Base-by-base conservation (phyloP, 2,797 vertebrate species). In the Macropodus opercularis region DNA sequence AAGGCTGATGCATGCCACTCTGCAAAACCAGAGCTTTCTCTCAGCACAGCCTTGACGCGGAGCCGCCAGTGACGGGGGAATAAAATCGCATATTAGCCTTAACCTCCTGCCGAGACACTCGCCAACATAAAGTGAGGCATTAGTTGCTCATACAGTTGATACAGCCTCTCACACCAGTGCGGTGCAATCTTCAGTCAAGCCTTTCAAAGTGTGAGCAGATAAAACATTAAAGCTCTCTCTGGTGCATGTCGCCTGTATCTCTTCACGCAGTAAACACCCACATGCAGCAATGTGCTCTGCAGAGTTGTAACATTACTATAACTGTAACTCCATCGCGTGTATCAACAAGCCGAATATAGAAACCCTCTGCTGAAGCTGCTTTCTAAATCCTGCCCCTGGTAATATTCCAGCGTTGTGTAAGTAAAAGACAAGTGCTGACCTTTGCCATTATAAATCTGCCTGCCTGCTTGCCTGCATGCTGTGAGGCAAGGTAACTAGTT, bases 391-490 rank as follows among this genome's bases (percentile, higher is more conserved):
- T 68, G 75, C 76, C 82, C 62, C 35, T 35, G 47, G 84, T 79
- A 71, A 84, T 71, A 76, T 71, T 72, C 59, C 31, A 50, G 64
- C 24, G 44, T 73, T 86, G 72, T 82, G 69, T 70, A 70, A 63
- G 63, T 77, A 62, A 73, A 79, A 70, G 72, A 80, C 65, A 86
- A 83, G 82, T 84, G 85, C 85, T 85, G 86, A 91, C 86, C 89
- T 85, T 87, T 86, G 88, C 82, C 84, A 85, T 88, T 82, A 81
- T 86, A 89, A 89, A 90, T 90, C 51, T 87, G 84, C 87, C 69
- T 71, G 71, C 62, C 54, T 84, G 79, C 81, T 58, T 18, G 18
- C 79, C 71, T 57, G 66, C 68, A 69, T 63, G 75, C 84, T 79
- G 80, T 13, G 38, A 76, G 75, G 64, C 51, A 44, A 67, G 63